These are phyloP conservation scores for Cryptomyrus ogoouensis DNA, from an alignment of 2,113 vertebrate genomes.

Conservation along the genomic window DNA sequence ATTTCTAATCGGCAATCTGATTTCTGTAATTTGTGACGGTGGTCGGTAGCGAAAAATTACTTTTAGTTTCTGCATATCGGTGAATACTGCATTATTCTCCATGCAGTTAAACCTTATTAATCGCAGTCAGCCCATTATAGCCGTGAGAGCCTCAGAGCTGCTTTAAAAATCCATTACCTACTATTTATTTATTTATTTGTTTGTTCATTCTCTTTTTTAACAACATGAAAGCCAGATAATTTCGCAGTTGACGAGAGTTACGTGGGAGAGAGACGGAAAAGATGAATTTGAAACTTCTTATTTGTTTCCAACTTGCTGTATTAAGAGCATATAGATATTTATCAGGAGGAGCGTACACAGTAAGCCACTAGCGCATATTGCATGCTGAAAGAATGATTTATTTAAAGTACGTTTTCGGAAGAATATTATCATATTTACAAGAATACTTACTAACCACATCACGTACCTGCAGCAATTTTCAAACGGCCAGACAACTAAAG, in stretches of 20 bases:
- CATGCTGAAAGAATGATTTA: neutral
- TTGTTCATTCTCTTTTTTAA: neutral
- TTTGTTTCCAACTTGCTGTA: neutral
- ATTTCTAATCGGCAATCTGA: neutral
- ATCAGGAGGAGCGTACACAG: neutral
- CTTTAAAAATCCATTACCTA: neutral
- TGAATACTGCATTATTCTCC: neutral
- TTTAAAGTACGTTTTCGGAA: neutral
- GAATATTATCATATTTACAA: neutral
- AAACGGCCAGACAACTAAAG: neutral
- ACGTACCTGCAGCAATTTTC: neutral
- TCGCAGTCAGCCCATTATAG: neutral
- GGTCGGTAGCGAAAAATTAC: neutral
- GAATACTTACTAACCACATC: neutral
- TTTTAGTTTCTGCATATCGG: neutral
- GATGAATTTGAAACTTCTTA: neutral
- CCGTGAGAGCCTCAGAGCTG: neutral
- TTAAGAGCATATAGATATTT: neutral
- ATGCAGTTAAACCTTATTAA: neutral
- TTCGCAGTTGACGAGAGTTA: neutral
- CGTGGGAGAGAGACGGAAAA: neutral
- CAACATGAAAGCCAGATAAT: neutral
- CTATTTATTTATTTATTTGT: neutral
- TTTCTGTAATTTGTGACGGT: neutral
- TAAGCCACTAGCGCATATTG: neutral